These are phyloP conservation scores for Rynchops niger DNA, from an alignment of 2,113 vertebrate species.

Conservation along the genomic window DNA sequence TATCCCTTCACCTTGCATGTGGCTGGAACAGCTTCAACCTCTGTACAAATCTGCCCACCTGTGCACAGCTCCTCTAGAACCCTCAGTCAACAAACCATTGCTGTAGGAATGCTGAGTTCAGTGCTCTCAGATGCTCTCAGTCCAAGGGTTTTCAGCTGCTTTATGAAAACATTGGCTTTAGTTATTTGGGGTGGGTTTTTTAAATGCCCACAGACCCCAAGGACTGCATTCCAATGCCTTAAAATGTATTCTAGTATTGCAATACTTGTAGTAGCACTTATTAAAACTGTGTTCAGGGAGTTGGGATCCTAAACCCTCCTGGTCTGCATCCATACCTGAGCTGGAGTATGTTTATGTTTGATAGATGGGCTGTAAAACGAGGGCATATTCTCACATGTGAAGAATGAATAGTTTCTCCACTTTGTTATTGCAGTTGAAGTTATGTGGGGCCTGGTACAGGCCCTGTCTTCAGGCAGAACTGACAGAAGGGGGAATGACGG, in stretches of 20 bases:
- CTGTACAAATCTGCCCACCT: background rate
- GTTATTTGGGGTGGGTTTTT: background rate
- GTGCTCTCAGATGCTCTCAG: background rate
- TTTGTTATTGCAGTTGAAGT: slow-evolving; percentile 38
- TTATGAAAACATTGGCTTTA: background rate
- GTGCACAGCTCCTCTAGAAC: background rate
- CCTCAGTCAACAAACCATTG: background rate
- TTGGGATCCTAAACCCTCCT: slow-evolving; percentile 39
- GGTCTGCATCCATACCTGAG: background rate
- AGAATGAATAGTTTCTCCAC: slow-evolving; percentile 35
- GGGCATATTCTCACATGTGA: slow-evolving; percentile 47
- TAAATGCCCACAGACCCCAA: background rate
- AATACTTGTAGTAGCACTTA: slow-evolving; percentile 43
- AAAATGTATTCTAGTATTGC: slow-evolving; percentile 46
- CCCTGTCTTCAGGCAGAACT: background rate
- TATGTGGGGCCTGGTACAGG: background rate
- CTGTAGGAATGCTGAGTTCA: background rate
- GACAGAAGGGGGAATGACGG: background rate
- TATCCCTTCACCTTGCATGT: background rate
- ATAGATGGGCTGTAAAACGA: slow-evolving; percentile 58
- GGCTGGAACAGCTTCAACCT: background rate
- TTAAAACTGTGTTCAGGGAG: slow-evolving; percentile 45
- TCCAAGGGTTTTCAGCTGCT: background rate
- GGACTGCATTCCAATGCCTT: background rate
- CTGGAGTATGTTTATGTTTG: slow-evolving; percentile 12